Evolutionary conservation across 2,797 vertebrate genomes (phyloP), one percentile per base, ranked within the genome.

Genomic region (Phaenicophaeus curvirostris): DNA sequence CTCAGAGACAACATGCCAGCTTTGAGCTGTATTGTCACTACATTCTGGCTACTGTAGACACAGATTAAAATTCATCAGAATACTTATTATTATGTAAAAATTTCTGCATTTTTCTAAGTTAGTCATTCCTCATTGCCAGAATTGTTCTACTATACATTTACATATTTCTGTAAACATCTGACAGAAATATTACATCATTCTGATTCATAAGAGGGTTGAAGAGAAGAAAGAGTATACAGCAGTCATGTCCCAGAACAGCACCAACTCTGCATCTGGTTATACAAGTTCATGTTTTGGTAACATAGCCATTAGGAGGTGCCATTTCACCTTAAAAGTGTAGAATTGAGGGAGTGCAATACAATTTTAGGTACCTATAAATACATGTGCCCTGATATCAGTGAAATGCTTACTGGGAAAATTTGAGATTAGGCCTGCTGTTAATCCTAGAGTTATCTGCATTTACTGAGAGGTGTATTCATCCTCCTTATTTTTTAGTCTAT

Each of bases 261-360:
- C 9, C 15, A 41, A 11, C 4, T 54, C 28, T 54, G 3, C 8
- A 27, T 61, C 24, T 44, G 8, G 8, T 77, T 65, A 48, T 74
- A 11, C 1, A 5, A 57, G 33, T 21, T 72, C 9, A 11, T 39
- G 7, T 48, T 58, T 37, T 78, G 12, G 1, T 81, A 31, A n/a
- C 8, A 73, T n/a, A 61, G 11, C 5, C 18, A 6, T 10, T 59
- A 44, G n/a, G 13, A 72, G 75, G 6, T 0, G 0, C 4, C 8
- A 80, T 78, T 74, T 79, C 19, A 44, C 11, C 7, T 69, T 37
- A 42, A 35, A 23, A 71, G 20, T 59, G 25, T 62, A 39, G 14
- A 65, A 74, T 0, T 71, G 8, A 2, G 5, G 13, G 6, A 85
- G 1, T 35, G 11, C 5, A 62, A 76, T 10, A 30, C 5, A 62